Conservation (phyloP, 2,113 vertebrate genomes). For the Myrmophylax atrothorax region DNA sequence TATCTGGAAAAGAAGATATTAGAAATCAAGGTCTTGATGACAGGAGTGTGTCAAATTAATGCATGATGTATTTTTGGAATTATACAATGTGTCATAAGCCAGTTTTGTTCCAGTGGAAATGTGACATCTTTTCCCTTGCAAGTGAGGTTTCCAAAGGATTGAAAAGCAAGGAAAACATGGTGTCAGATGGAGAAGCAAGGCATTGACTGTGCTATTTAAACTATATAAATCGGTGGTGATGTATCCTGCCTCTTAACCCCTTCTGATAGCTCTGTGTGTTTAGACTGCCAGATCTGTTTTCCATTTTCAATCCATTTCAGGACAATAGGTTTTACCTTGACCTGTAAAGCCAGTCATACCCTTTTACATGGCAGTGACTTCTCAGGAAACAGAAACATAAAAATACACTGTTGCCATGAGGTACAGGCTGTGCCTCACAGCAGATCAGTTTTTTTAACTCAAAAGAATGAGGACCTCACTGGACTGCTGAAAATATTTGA, state of each 20-base stretch:
- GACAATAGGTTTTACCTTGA: background rate
- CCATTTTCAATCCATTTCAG: background rate
- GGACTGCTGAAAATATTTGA: background rate
- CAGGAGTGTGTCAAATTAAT: slow-evolving; percentile 41
- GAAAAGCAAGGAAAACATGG: slow-evolving; percentile 10
- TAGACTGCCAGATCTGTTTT: background rate
- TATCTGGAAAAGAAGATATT: background rate
- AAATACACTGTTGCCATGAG: background rate
- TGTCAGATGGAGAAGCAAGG: slow-evolving; percentile 19
- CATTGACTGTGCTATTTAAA: background rate
- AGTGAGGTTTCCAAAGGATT: slow-evolving; percentile 20
- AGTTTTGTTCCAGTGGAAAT: slow-evolving; percentile 33
- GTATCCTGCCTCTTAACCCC: background rate
- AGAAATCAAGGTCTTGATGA: slow-evolving; percentile 28
- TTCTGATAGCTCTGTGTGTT: background rate
- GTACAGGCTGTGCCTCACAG: background rate
- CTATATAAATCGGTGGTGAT: background rate
- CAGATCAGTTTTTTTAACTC: slow-evolving; percentile 4
- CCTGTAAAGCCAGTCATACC: background rate
- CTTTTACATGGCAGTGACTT: background rate
- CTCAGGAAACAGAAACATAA: slow-evolving; percentile 5
- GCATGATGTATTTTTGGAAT: slow-evolving; percentile 32
- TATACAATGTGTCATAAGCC: slow-evolving; percentile 37
- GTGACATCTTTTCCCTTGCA: slow-evolving; percentile 26
- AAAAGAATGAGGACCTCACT: background rate